A percentile compares a stretch with the other conserved stretches of the same genome.
These are phyloP conservation scores for Etheostoma spectabile DNA, from an alignment of 2,113 vertebrate species.

Conservation along the genomic window DNA sequence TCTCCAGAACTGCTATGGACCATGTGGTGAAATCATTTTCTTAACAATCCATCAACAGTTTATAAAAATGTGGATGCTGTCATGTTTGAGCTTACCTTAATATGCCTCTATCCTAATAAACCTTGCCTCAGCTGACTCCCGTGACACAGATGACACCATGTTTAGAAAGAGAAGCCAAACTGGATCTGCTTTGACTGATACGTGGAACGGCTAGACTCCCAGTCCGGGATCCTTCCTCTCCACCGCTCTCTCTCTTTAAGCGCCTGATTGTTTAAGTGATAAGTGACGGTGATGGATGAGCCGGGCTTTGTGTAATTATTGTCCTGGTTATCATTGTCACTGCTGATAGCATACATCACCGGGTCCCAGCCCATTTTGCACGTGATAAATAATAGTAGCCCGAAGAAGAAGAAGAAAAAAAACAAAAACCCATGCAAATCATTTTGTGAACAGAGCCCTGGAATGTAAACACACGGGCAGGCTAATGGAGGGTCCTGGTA, in stretches of 20 bases:
- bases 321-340: slow-evolving; percentile 84
- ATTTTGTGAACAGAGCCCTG: slow-evolving; percentile 67
- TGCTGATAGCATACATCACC: slow-evolving; percentile 80
- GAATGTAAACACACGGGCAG: slow-evolving; percentile 71
- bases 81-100: neutral
- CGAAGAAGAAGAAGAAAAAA: slow-evolving; percentile 46
- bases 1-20: neutral
- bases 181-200: slow-evolving; percentile 45
- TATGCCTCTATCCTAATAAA: slow-evolving; percentile 6
- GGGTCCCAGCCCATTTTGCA: slow-evolving; percentile 77
- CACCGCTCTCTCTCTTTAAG: slow-evolving; percentile 63
- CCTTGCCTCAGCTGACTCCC: slow-evolving; percentile 20
- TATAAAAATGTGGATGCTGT: slow-evolving; percentile 5
- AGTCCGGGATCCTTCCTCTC: slow-evolving; percentile 61
- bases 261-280: slow-evolving; percentile 80
- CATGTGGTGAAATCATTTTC: neutral
- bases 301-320: slow-evolving; percentile 84
- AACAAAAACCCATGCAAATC: slow-evolving; percentile 68
- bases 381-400: slow-evolving; percentile 82
- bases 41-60: slow-evolving; percentile 1
- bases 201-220: slow-evolving; percentile 32
- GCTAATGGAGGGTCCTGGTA: slow-evolving; percentile 72
- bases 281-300: slow-evolving; percentile 85
- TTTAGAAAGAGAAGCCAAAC: slow-evolving; percentile 36
- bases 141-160: slow-evolving; percentile 2